phyloP scores from a whole-genome alignment of 30 jellyfish, hydroid and myxozoan genomes.

The Phacellophora camtschatica region DNA sequence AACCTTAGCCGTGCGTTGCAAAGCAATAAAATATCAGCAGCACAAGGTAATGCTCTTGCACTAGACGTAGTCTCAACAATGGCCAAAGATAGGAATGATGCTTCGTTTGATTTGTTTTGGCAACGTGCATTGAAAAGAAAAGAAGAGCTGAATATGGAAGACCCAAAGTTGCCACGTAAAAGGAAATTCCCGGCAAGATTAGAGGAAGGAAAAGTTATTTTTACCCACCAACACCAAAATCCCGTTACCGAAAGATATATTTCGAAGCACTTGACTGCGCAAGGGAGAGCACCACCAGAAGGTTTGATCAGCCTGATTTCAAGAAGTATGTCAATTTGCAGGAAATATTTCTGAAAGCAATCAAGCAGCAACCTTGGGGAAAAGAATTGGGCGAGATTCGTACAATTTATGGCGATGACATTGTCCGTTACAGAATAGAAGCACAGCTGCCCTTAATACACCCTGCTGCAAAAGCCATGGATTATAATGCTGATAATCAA shows the following conservation, averaged over 20 bases:
- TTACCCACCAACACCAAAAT: background rate
- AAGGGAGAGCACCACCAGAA: background rate
- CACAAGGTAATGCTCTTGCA: background rate
- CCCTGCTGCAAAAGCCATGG: slow-evolving; percentile 13
- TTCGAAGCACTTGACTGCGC: background rate
- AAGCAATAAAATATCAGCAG: background rate
- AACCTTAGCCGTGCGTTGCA: background rate
- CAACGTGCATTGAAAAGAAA: background rate
- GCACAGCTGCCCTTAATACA: background rate
- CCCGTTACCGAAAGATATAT: background rate
- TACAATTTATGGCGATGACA: background rate
- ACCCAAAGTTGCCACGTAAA: background rate
- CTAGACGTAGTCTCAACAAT: background rate
- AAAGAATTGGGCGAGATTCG: background rate
- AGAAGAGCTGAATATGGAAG: background rate
- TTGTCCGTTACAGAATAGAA: background rate
- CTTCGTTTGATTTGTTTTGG: background rate
- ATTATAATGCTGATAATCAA: background rate
- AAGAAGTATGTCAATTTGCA: background rate
- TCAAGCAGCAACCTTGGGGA: background rate
- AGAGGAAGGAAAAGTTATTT: background rate
- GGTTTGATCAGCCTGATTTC: slow-evolving; percentile 3
- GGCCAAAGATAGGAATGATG: background rate
- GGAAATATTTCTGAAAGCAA: slow-evolving; percentile 16
- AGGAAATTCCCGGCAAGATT: slow-evolving; percentile 5